Conservation (phyloP, 1,140 invertebrate species). For the Berghia stephanieae region DNA sequence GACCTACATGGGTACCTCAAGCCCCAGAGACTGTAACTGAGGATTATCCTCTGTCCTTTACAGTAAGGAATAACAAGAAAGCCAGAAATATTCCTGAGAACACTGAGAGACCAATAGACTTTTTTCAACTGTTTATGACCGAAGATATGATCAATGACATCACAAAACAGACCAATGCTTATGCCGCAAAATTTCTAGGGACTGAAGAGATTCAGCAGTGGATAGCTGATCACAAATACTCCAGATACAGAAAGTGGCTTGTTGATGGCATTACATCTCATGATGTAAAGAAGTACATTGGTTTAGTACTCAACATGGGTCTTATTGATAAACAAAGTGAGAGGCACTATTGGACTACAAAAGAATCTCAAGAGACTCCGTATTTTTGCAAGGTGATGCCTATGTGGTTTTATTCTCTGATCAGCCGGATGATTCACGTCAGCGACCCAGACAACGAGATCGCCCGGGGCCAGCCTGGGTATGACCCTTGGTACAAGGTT, state of each 20-base stretch:
- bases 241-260: not conserved
- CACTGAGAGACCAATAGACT: too few relatives aligned
- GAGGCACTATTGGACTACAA: not conserved
- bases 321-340: not conserved
- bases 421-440: constrained; percentile 17
- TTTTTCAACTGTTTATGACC: too few relatives aligned
- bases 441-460: not conserved
- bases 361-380: not conserved
- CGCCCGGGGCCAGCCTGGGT: constrained; percentile 14
- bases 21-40: too few relatives aligned
- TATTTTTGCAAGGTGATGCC: not conserved
- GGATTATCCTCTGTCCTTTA: too few relatives aligned
- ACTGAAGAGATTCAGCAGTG: not conserved
- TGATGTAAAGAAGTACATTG: constrained; percentile 4
- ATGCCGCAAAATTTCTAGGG: not conserved
- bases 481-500: constrained; percentile 33
- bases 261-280: not conserved
- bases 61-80: too few relatives aligned
- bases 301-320: constrained; percentile 14
- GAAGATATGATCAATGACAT: not conserved
- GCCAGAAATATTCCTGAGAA: too few relatives aligned
- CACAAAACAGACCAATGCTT: not conserved
- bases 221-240: not conserved
- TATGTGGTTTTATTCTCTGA: not conserved
- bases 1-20: too few relatives aligned